phyloP scores from a whole-genome alignment of 1,140 invertebrate genomes.

The Zaprionus camerounensis region DNA sequence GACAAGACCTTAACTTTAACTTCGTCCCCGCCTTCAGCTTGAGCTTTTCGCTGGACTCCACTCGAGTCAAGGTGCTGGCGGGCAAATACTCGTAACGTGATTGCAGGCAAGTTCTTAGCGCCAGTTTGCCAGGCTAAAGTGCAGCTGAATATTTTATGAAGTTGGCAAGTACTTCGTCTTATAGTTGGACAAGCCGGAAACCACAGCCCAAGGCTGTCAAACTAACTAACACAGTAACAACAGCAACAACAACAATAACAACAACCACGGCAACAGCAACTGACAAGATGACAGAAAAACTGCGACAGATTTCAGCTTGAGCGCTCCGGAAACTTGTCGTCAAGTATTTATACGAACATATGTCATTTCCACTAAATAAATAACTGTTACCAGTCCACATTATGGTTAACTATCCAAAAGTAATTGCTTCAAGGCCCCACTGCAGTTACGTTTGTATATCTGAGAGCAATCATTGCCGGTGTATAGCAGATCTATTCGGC shows the following conservation, averaged over 20 bases:
- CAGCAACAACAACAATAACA: constrained; percentile 17
- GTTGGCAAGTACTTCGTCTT: constrained; percentile 74
- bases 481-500: not conserved
- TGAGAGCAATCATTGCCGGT: not conserved
- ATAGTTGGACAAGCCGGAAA: constrained; percentile 46
- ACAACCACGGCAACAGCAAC: constrained; percentile 7
- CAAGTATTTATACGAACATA: constrained; percentile 41
- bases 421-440: constrained; percentile 16
- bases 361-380: constrained; percentile 63
- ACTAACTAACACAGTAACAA: constrained; percentile 25
- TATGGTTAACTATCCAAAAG: constrained; percentile 10
- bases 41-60: constrained; percentile 2
- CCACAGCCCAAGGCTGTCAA: constrained; percentile 42
- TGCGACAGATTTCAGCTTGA: constrained; percentile 44
- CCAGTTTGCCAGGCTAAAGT: constrained; percentile 72
- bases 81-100: constrained; percentile 68
- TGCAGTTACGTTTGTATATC: not conserved
- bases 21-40: not conserved
- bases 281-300: constrained; percentile 14
- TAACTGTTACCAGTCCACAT: constrained; percentile 43
- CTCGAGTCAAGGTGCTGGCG: constrained; percentile 51
- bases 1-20: not conserved
- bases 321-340: constrained; percentile 44
- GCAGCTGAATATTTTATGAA: constrained; percentile 81
- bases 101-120: constrained; percentile 79